Conservation (phyloP, 1,140 invertebrate species). For the Paracyclopina nana region DNA sequence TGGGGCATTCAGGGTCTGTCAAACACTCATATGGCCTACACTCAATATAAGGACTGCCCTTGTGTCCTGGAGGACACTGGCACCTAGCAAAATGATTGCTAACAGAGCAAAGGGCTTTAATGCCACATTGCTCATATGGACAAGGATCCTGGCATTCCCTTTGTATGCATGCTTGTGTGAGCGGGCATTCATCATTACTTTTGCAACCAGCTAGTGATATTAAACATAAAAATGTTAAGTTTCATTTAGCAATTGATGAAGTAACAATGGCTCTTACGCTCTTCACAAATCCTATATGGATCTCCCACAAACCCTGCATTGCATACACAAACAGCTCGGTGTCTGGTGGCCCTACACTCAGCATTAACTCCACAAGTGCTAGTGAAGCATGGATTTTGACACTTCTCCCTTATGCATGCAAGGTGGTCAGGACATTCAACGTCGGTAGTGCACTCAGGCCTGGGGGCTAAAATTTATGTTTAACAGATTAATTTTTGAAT, state of each 20-base stretch:
- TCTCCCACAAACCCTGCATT: conserved; percentile 25
- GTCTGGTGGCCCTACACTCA: conserved; percentile 46
- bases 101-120: conserved; percentile 22
- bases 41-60: conserved; percentile 24
- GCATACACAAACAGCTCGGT: conserved; percentile 35
- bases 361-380: conserved; percentile 60
- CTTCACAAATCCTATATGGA: conserved; percentile 33
- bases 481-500: too few species aligned
- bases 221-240: neutral
- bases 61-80: conserved; percentile 23
- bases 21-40: conserved; percentile 31
- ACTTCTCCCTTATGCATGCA: conserved; percentile 47
- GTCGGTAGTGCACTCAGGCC: conserved; percentile 23
- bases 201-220: conserved; percentile 22
- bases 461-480: conserved; percentile 8
- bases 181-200: conserved; percentile 26
- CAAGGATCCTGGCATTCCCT: conserved; percentile 25
- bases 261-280: conserved; percentile 26
- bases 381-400: conserved; percentile 53
- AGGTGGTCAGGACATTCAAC: conserved; percentile 18
- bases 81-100: conserved; percentile 22
- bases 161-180: conserved; percentile 23
- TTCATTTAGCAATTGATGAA: neutral
- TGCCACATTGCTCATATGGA: conserved; percentile 26
- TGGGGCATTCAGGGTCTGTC: neutral